A percentile compares a stretch with the other conserved stretches of the same genome.
Evolutionary conservation across 2,797 vertebrate species (phyloP).

Genomic region (Microctenopoma steveboyesi): DNA sequence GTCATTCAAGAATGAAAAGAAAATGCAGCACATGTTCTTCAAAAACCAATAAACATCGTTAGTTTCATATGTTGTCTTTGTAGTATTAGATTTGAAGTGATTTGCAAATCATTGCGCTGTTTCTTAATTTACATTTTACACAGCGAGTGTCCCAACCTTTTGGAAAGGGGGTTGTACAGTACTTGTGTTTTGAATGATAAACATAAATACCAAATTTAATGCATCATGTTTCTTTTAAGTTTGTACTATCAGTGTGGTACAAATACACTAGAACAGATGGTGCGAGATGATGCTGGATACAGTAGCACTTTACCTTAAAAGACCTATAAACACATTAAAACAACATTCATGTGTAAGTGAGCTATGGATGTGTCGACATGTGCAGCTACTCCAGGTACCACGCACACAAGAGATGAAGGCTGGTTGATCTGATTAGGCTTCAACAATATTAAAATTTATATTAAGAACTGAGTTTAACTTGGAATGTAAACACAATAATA

Average conservation of each 20-base stretch:
- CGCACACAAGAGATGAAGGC: constrained; percentile 49
- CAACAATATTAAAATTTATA: constrained; percentile 26
- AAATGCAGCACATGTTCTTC: too few relatives aligned
- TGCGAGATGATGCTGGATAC: constrained; percentile 10
- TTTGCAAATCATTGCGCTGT: too few relatives aligned
- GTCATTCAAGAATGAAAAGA: too few relatives aligned
- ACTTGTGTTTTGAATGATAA: constrained; percentile 15
- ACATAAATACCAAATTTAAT: constrained; percentile 15
- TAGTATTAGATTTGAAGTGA: too few relatives aligned
- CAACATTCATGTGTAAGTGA: constrained; percentile 26
- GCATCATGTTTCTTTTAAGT: background rate
- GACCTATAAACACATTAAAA: constrained; percentile 46
- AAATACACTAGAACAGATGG: constrained; percentile 13
- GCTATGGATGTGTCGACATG: constrained; percentile 23
- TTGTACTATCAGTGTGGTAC: constrained; percentile 27
- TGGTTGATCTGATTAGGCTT: constrained; percentile 5
- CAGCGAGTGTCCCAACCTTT: too few relatives aligned
- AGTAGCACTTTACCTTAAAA: constrained; percentile 31
- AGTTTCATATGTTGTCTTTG: too few relatives aligned
- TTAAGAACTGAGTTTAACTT: constrained; percentile 38
- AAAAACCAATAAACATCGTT: too few relatives aligned
- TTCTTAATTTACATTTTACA: too few relatives aligned
- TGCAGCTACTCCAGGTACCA: constrained; percentile 34
- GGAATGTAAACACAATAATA: constrained; percentile 65
- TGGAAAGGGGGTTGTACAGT: background rate